phyloP scores from a whole-genome alignment of 1,140 invertebrate species.

The Fragariocoptes setiger region DNA sequence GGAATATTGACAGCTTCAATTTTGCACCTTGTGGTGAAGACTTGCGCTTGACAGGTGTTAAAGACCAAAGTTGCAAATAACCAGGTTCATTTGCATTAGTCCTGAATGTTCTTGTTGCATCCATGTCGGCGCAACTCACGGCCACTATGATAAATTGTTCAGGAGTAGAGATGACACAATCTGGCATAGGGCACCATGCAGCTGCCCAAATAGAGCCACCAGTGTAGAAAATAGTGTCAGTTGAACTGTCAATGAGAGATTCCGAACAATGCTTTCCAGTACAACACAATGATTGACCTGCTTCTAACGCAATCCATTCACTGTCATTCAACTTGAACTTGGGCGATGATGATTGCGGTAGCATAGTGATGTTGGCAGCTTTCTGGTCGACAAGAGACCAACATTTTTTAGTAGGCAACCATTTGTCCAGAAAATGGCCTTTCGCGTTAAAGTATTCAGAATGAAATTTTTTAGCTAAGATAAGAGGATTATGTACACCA shows the following conservation, averaged over 20 bases:
- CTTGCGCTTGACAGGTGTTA: constrained; percentile 17
- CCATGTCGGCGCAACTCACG: constrained; percentile 17
- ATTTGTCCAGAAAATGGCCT: background rate
- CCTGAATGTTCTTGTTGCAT: constrained; percentile 16
- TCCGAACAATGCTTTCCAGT: background rate
- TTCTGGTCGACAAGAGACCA: background rate
- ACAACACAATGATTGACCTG: background rate
- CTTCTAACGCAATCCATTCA: background rate
- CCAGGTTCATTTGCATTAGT: constrained; percentile 17
- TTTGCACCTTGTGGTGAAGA: constrained; percentile 10
- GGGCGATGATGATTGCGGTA: background rate
- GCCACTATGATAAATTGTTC: constrained; percentile 21
- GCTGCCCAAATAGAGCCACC: constrained; percentile 26
- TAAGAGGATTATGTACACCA: background rate
- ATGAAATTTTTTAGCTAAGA: background rate
- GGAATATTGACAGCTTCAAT: constrained; percentile 24
- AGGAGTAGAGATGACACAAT: constrained; percentile 11
- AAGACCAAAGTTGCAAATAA: constrained; percentile 27
- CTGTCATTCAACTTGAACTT: too few species aligned
- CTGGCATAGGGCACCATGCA: constrained; percentile 25
- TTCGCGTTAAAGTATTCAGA: background rate
- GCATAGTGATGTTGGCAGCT: background rate
- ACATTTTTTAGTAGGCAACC: background rate
- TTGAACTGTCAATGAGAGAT: background rate
- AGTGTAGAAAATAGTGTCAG: constrained; percentile 21